Evolutionary conservation across 2,797 vertebrate genomes (phyloP), one percentile per base, ranked within the genome.

Genomic region (Picus viridis): DNA sequence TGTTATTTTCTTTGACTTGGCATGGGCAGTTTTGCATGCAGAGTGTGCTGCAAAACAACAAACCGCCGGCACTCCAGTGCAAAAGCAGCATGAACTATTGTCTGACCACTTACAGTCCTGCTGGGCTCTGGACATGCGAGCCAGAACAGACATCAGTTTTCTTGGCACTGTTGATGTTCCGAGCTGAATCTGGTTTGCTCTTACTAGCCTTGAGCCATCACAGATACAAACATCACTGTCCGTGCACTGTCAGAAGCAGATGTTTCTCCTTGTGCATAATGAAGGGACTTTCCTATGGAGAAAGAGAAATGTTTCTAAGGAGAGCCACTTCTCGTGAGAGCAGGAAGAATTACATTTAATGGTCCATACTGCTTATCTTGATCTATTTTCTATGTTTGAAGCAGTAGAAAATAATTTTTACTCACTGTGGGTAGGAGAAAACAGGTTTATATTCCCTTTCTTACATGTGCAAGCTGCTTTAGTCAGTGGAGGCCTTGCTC

Each of bases 201-300:
- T 92, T 82, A 41, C 63, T 79, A 87, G 82, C 77, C 64, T 75
- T 70, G 74, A 74, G 81, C 83, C 49, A 51, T 59, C 77, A 76
- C 79, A 91, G 85, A 47, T 39, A 36, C 12, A 58, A 83, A 70
- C 32, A 9, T 51, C 6, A 2, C 68, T 87, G 72, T 82, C 92
- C 19, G 64, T 57, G 51, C 6, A 1, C 61, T 62, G 45, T 58
- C 64, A 83, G 79, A 91, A 87, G 69, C 88, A 95, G 79, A 76
- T 89, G 88, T 73, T 92, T 89, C 68, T 94, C 36, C 72, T 79
- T 71, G 77, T 83, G 61, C 57, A 17, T 58, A 57, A 67, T 12
- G 22, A 54, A 62, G 39, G 53, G 53, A 77, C 49, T 71, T 83
- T 47, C 49, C 49, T 59, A 20, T 2, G 34, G 58, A 76, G 79